These are phyloP conservation scores for Cephus pygmeus DNA, from an alignment of 2,888 invertebrate genomes.

Conservation along the genomic window DNA sequence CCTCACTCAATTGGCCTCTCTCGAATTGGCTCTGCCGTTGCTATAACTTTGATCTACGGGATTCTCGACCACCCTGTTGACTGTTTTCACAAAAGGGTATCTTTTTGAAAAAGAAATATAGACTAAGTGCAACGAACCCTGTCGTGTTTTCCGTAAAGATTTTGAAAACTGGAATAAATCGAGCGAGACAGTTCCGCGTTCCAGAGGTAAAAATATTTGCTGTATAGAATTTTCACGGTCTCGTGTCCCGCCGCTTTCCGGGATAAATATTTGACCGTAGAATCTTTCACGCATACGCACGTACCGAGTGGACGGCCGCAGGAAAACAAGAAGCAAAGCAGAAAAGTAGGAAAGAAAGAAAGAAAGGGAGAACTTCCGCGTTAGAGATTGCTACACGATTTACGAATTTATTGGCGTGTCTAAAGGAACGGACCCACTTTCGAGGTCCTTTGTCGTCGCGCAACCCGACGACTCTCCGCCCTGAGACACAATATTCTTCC, in stretches of 20 bases:
- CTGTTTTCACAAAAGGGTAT: constrained; percentile 11
- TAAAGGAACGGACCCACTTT: constrained; percentile 31
- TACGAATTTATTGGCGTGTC: constrained; percentile 47
- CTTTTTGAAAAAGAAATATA: constrained; percentile 7
- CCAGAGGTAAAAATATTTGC: constrained; percentile 27
- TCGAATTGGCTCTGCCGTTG: neutral
- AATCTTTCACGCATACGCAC: constrained; percentile 6
- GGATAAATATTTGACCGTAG: constrained; percentile 19
- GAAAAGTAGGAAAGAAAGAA: constrained; percentile 3
- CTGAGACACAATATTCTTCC: neutral
- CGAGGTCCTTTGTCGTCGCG: constrained; percentile 13
- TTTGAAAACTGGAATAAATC: neutral
- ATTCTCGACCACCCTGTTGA: neutral
- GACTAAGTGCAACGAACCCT: neutral
- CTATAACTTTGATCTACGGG: neutral
- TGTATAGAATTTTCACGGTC: constrained; percentile 24
- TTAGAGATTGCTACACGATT: constrained; percentile 24
- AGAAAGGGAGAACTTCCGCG: constrained; percentile 20
- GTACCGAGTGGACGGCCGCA: neutral
- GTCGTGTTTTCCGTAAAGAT: neutral
- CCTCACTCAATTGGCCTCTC: neutral
- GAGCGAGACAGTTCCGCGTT: neutral
- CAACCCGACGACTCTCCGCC: neutral
- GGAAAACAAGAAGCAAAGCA: neutral
- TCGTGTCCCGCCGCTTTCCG: constrained; percentile 4